Evolutionary conservation across 2,888 invertebrate species (phyloP).

Genomic region (Papilio demoleus): DNA sequence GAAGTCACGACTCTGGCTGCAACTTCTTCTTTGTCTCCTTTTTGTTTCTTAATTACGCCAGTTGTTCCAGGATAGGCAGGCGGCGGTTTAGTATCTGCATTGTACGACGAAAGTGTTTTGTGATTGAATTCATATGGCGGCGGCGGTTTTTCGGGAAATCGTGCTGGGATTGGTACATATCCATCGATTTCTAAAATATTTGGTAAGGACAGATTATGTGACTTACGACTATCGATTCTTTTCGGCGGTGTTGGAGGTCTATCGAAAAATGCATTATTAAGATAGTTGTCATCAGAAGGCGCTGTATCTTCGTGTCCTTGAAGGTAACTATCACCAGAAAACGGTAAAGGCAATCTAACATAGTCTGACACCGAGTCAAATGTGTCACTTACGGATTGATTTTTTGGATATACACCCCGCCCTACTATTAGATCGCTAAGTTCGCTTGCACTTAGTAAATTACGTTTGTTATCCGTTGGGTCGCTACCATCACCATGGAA

Average conservation of each 20-base stretch:
- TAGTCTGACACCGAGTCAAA: constrained; percentile 96
- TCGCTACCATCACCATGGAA: constrained; percentile 96
- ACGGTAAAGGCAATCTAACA: constrained; percentile 88
- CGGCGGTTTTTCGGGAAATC: constrained; percentile 82
- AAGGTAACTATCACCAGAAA: constrained; percentile 83
- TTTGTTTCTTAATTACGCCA: constrained; percentile 55
- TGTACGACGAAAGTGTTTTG: constrained; percentile 77
- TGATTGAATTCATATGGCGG: constrained; percentile 87
- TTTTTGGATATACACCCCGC: constrained; percentile 87
- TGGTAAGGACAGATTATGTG: constrained; percentile 73
- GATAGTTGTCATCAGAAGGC: constrained; percentile 82
- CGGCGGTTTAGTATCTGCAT: constrained; percentile 81
- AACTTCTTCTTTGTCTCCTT: constrained; percentile 85
- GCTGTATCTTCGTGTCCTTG: constrained; percentile 84
- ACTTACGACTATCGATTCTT: constrained; percentile 85
- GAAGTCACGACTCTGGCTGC: constrained; percentile 90
- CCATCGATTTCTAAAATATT: constrained; percentile 74
- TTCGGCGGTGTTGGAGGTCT: constrained; percentile 88
- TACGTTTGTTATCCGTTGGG: constrained; percentile 90
- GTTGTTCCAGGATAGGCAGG: constrained; percentile 86
- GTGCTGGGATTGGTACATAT: constrained; percentile 53
- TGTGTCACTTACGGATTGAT: constrained; percentile 91
- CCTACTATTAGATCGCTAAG: constrained; percentile 93
- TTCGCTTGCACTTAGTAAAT: constrained; percentile 91
- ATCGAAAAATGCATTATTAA: constrained; percentile 78